Evolutionary conservation across 2,113 vertebrate species (phyloP).

Genomic region (Hipposideros armiger): DNA sequence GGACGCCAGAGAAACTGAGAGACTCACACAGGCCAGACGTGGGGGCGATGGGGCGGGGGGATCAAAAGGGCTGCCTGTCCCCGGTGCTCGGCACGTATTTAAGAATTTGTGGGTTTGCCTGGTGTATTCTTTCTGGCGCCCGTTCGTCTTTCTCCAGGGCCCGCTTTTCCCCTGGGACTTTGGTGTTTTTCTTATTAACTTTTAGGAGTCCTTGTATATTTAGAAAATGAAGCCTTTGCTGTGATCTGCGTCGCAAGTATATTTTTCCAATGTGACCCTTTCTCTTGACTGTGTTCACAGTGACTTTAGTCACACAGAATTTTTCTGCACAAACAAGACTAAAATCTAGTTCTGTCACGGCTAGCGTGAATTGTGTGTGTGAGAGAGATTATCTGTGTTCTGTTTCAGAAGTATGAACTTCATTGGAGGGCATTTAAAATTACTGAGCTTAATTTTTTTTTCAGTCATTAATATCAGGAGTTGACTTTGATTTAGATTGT

Average conservation of each 20-base stretch:
- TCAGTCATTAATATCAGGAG: neutral
- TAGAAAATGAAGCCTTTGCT: neutral
- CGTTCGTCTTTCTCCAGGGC: neutral
- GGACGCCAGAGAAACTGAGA: no score
- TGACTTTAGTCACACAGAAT: neutral
- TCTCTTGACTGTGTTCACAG: neutral
- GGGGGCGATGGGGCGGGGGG: fast-evolving
- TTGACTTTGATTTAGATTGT: neutral
- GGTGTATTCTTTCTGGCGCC: neutral
- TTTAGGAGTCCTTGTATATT: neutral
- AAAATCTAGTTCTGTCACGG: neutral
- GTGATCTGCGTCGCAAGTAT: neutral
- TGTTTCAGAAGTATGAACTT: neutral
- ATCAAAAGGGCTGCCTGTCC: no score
- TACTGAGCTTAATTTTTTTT: neutral
- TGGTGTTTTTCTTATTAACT: neutral
- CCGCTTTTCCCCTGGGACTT: neutral
- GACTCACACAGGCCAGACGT: no score
- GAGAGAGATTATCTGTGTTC: neutral
- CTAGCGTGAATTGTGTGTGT: neutral
- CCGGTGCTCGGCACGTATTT: neutral
- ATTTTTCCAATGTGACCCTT: neutral
- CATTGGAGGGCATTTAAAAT: neutral
- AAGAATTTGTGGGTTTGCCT: no score
- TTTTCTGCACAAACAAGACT: neutral